Conservation (phyloP, 2,797 vertebrate genomes). For the Philypnodon macrostomus region DNA sequence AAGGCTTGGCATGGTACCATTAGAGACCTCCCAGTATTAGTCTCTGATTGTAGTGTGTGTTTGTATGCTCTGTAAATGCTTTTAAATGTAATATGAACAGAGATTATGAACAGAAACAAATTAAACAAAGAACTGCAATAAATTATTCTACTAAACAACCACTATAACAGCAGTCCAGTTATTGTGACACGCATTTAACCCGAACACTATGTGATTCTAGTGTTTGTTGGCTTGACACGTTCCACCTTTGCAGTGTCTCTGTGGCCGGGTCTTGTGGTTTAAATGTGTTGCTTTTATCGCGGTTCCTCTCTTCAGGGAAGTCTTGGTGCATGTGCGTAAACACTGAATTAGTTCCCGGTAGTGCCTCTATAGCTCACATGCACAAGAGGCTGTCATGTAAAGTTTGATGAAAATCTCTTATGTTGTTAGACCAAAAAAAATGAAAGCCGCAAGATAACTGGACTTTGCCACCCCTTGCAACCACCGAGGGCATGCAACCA, state of each 20-base stretch:
- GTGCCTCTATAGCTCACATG: constrained; percentile 27
- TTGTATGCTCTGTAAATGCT: constrained; percentile 77
- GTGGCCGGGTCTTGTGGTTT: constrained; percentile 46
- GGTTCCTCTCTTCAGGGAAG: constrained; percentile 72
- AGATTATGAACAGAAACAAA: constrained; percentile 62
- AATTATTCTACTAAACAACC: constrained; percentile 79
- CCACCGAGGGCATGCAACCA: no score
- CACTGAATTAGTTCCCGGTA: constrained; percentile 67
- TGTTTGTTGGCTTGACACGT: constrained; percentile 12
- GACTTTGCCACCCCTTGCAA: no score
- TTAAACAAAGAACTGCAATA: constrained; percentile 78
- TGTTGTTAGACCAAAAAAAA: constrained; percentile 33
- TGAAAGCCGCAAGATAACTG: no score
- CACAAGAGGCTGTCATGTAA: neutral
- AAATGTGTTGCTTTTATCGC: constrained; percentile 45
- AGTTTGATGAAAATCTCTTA: neutral
- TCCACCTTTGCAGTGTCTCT: constrained; percentile 17
- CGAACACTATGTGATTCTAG: neutral
- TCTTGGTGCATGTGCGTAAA: constrained; percentile 47
- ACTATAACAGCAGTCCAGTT: neutral
- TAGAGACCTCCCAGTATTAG: constrained; percentile 25
- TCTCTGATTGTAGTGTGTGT: constrained; percentile 60
- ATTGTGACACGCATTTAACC: no score
- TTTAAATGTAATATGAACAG: constrained; percentile 70
- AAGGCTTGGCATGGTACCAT: no score